A percentile compares a stretch with the other conserved stretches of the same genome.
Evolutionary conservation across 2,888 invertebrate species (phyloP).

Genomic region (Linnaemya vulpina): DNA sequence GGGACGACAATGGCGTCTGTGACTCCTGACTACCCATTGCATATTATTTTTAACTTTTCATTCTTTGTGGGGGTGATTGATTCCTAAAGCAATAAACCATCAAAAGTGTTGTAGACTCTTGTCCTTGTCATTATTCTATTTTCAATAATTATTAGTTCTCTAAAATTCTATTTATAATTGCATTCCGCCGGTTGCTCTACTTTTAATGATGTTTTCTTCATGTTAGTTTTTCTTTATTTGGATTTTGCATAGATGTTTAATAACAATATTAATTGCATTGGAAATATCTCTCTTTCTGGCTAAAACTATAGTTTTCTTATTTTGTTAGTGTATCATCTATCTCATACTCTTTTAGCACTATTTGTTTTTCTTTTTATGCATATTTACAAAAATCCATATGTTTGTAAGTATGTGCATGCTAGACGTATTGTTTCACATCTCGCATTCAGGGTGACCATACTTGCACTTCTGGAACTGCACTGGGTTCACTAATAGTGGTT

Average conservation of each 20-base stretch:
- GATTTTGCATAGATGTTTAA: constrained; percentile 7
- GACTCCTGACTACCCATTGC: constrained; percentile 21
- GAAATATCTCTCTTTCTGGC: not conserved
- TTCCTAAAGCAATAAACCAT: not conserved
- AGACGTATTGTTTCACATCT: no score
- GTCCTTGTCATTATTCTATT: not conserved
- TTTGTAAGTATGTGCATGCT: no score
- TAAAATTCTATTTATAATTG: not conserved
- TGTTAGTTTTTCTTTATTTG: constrained; percentile 9
- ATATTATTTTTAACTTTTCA: constrained; percentile 5
- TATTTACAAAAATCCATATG: no score
- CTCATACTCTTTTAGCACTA: not conserved
- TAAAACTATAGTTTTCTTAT: not conserved
- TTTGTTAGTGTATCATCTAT: constrained; percentile 27
- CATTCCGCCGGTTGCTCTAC: constrained; percentile 30
- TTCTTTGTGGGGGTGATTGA: constrained; percentile 21
- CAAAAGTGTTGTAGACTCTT: not conserved
- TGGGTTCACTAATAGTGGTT: no score
- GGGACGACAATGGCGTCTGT: constrained; percentile 44
- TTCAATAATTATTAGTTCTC: not conserved
- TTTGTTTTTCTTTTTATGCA: not conserved
- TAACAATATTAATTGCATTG: no score
- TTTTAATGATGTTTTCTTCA: not conserved
- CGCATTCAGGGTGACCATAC: no score
- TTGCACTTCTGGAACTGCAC: no score